Percentiles rank a stretch among this genome's conserved stretches.
Evolutionary conservation across 2,113 vertebrate species (phyloP).

Genomic region (Stomatorhinus ivindoensis): DNA sequence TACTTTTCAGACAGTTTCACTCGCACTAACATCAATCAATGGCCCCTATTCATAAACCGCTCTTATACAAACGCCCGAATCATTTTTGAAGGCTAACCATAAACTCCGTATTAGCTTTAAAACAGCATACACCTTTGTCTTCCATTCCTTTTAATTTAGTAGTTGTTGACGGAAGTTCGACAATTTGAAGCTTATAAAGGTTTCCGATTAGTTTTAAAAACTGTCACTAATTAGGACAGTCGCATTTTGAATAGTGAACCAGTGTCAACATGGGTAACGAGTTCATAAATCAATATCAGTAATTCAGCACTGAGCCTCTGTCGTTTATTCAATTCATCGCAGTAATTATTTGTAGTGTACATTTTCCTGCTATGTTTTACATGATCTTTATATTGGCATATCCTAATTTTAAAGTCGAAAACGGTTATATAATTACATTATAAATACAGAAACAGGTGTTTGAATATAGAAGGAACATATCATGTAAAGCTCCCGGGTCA

Average conservation of each 20-base stretch:
- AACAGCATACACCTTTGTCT: not conserved
- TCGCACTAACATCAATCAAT: not conserved
- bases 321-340: conserved; percentile 4
- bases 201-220: conserved; percentile 25
- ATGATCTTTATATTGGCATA: not conserved
- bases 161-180: not conserved
- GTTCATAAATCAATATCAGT: conserved; percentile 52
- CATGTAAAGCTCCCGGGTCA: conserved; percentile 14
- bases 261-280: conserved; percentile 27
- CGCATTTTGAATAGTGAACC: conserved; percentile 39
- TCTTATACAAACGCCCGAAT: conserved; percentile 1
- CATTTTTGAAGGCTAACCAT: not conserved
- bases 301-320: conserved; percentile 30
- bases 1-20: not conserved
- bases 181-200: conserved; percentile 26
- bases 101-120: conserved; percentile 2
- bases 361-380: not conserved
- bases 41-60: not conserved
- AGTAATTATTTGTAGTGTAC: not conserved
- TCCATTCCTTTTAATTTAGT: conserved; percentile 1
- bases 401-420: not conserved
- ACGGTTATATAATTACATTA: not conserved
- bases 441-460: conserved; percentile 15
- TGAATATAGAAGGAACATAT: not conserved
- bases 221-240: conserved; percentile 12